These are phyloP conservation scores for Linyphia triangularis DNA, from an alignment of 2,888 invertebrate genomes.

Conservation along the genomic window DNA sequence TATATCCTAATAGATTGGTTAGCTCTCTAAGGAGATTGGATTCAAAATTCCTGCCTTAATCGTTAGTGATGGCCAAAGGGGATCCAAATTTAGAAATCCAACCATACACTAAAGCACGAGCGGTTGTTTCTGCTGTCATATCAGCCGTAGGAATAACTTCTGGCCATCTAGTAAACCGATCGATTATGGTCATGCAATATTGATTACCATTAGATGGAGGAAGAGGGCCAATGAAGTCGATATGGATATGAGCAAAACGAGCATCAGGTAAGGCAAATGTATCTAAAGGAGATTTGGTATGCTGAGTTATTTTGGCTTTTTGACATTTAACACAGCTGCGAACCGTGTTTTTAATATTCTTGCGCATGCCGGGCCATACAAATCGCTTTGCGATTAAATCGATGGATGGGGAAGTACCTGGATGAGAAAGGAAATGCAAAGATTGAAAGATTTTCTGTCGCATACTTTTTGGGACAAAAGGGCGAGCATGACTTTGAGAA, in stretches of 20 bases:
- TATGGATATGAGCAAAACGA: slow-evolving; percentile 44
- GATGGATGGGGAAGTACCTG: not conserved
- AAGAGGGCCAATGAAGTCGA: slow-evolving; percentile 61
- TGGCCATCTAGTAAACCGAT: slow-evolving; percentile 79
- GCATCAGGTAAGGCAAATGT: not conserved
- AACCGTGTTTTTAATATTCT: not conserved
- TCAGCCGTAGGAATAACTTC: slow-evolving; percentile 79
- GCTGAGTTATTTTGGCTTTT: too few species aligned
- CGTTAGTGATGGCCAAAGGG: slow-evolving; percentile 78
- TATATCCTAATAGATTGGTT: not conserved
- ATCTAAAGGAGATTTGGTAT: not conserved
- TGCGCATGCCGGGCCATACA: not conserved
- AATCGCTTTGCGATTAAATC: slow-evolving; percentile 7
- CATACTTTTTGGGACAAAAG: not conserved
- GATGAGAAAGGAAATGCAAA: not conserved
- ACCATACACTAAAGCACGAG: slow-evolving; percentile 78
- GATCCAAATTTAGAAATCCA: slow-evolving; percentile 80
- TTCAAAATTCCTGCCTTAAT: slow-evolving; percentile 78
- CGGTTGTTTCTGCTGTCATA: slow-evolving; percentile 79
- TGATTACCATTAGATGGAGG: slow-evolving; percentile 20
- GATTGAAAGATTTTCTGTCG: not conserved
- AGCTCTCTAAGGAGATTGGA: slow-evolving; percentile 48
- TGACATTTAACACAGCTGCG: not conserved
- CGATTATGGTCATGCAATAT: not conserved
- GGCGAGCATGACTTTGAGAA: too few species aligned